Percentiles rank a stretch among this genome's conserved stretches.
These are phyloP conservation scores for Sycophila texana DNA, from an alignment of 2,888 invertebrate genomes.

Conservation along the genomic window DNA sequence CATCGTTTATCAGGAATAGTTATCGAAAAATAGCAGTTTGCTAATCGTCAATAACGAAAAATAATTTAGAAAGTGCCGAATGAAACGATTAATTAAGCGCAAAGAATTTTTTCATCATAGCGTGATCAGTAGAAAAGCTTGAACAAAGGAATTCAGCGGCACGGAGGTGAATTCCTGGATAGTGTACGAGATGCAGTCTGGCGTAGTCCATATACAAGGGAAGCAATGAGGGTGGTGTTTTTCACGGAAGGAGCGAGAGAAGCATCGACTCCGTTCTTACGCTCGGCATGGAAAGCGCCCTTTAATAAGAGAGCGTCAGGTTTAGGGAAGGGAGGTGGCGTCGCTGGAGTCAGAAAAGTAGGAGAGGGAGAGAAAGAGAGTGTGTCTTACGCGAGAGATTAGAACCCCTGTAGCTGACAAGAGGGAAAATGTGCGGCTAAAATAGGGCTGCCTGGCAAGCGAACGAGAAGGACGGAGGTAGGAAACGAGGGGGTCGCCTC, in stretches of 20 bases:
- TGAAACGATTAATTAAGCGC: too few relatives aligned
- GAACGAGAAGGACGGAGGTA: constrained; percentile 15
- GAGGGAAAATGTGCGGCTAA: constrained; percentile 41
- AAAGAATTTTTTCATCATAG: too few relatives aligned
- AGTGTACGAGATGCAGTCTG: neutral
- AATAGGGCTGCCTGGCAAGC: neutral
- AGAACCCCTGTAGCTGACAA: constrained; percentile 41
- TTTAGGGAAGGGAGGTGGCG: neutral
- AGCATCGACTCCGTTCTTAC: constrained; percentile 28
- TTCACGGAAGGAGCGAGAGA: neutral
- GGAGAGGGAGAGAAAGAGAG: neutral
- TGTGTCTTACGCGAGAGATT: constrained; percentile 48
- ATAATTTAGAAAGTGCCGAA: neutral
- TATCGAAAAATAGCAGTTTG: neutral
- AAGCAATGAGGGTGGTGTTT: neutral
- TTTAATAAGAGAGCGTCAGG: constrained; percentile 51
- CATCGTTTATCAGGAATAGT: neutral
- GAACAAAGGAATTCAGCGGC: neutral
- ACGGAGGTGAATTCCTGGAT: neutral
- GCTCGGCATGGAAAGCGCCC: constrained; percentile 42
- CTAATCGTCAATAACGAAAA: neutral
- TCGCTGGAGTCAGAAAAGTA: neutral
- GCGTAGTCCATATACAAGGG: neutral
- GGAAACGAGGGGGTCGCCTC: constrained; percentile 3
- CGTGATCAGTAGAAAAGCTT: neutral